A percentile compares a stretch with the other conserved stretches of the same genome.
These are phyloP conservation scores for mouse (Mus musculus) DNA, from an alignment of 2,113 vertebrate genomes.

Conservation along the genomic window DNA sequence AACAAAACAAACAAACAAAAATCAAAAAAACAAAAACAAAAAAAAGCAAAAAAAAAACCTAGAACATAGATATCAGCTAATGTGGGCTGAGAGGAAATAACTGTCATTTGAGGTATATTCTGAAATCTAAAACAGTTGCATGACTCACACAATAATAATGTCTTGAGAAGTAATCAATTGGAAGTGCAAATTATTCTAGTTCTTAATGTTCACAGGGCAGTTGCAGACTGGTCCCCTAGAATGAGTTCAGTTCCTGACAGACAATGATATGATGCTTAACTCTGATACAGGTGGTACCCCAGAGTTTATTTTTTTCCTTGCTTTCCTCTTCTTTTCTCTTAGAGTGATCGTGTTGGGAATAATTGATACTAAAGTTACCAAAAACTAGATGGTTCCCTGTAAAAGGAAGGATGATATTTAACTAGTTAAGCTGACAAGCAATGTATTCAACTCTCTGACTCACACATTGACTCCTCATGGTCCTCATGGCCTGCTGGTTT, in stretches of 20 bases:
- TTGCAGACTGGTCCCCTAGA: accelerated
- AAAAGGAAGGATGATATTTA: neutral
- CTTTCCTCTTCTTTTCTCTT: neutral
- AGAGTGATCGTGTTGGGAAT: neutral
- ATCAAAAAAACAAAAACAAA: no score
- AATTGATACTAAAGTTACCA: neutral
- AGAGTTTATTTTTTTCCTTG: neutral
- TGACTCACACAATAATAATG: neutral
- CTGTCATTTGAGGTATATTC: neutral
- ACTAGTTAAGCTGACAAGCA: neutral
- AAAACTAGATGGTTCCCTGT: neutral
- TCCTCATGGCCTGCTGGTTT: neutral
- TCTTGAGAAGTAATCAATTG: neutral
- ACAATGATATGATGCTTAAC: neutral
- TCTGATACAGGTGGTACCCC: neutral
- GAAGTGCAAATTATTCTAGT: neutral
- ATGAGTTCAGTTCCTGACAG: neutral
- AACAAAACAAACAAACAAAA: no score
- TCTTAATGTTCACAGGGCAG: neutral
- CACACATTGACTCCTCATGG: neutral
- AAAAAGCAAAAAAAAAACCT: no score
- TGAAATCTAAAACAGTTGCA: neutral
- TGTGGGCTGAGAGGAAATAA: neutral
- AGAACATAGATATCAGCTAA: neutral
- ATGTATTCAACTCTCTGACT: neutral